Evolutionary conservation across 2,888 invertebrate genomes (phyloP).

Genomic region (Patella depressa): DNA sequence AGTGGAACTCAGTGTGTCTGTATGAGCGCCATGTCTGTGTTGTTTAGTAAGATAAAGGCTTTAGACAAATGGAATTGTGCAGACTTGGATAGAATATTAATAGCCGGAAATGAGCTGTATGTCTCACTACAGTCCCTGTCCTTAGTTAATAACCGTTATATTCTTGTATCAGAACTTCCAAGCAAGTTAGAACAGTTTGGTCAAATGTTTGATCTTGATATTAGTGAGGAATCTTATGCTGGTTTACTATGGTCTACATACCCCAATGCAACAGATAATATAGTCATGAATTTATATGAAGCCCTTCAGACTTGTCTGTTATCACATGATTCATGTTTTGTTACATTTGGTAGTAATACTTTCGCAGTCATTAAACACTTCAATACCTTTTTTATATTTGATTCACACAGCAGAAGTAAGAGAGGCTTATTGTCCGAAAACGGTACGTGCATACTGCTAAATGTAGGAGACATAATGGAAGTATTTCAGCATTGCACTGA

Average conservation of each 20-base stretch:
- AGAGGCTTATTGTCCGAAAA: background rate
- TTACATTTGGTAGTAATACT: background rate
- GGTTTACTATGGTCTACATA: too few relatives aligned
- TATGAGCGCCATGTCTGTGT: background rate
- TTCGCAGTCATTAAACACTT: background rate
- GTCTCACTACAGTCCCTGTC: background rate
- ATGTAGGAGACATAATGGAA: background rate
- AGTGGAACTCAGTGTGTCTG: background rate
- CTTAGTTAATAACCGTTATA: too few relatives aligned
- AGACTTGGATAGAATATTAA: too few relatives aligned
- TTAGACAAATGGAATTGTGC: too few relatives aligned
- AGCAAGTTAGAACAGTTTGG: too few relatives aligned
- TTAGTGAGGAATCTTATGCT: too few relatives aligned
- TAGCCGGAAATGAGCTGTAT: background rate
- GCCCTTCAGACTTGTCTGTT: background rate
- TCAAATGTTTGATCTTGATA: too few relatives aligned
- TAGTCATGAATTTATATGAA: background rate
- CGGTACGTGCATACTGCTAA: background rate
- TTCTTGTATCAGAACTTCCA: too few relatives aligned
- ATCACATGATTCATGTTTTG: conserved; percentile 3
- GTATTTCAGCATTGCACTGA: background rate
- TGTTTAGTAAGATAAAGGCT: background rate
- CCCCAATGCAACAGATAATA: background rate
- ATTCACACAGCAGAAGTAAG: background rate
- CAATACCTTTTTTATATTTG: background rate